Evolutionary conservation across 2,888 invertebrate genomes (phyloP), one percentile per base, ranked within the genome.

Genomic region (Drosophila kuntzei): DNA sequence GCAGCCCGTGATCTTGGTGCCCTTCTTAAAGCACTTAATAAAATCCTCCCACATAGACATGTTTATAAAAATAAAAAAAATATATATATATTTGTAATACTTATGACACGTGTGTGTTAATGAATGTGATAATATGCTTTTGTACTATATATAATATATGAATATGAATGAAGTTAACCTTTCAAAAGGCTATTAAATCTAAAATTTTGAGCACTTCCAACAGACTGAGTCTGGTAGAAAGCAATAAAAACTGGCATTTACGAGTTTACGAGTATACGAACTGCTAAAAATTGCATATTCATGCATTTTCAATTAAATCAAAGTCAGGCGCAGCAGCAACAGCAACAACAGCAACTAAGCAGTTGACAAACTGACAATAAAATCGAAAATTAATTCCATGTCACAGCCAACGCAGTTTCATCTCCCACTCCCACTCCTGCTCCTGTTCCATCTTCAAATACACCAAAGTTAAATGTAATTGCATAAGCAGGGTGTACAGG

Each of bases 321-420:
- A 80, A 85, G 83, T 89, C 85, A 83, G 83, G 59, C 71, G 74
- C 74, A 75, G 61, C 57, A 50, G 59, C 63, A 61, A 12, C 67
- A 57, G 32, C 18, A 61, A 1, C 27, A 54, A 11, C 61, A 29
- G 32, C 64, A 60, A 62, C 66, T 70, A 76, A 79, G 63, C 83
- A 81, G 76, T 79, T 80, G 79, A 79, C 79, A 83, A 80, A 82
- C 79, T 79, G 83, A 79, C 87, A 89, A 81, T 85, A 81, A 89
- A 89, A 89, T 86, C 76, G 86, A 80, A 82, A 89, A 87, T 89
- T 86, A 89, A 89, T 87, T 88, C 89, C 82, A 79, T 76, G 78
- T 79, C 77, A 79, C 67, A 77, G 76, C 44, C 67, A 73, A 64
- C 53, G 66, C 67, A 77, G 18, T 27, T 32, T 27, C 16, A 11